Conservation (phyloP, 1,140 invertebrate species). For the Meloidogyne chitwoodi region DNA sequence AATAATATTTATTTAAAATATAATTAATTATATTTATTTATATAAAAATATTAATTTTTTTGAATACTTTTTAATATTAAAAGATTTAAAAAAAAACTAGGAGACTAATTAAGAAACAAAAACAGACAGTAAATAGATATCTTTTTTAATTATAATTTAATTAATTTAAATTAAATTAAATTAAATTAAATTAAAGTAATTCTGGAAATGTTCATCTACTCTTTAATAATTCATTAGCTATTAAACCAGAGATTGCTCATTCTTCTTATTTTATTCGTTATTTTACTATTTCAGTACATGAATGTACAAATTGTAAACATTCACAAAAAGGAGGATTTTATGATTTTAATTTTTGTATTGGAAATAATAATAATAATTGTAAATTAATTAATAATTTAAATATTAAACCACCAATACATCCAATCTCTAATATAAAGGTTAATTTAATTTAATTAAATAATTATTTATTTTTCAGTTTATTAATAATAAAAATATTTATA, state of each 20-base stretch:
- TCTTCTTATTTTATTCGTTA: slow-evolving; percentile 47
- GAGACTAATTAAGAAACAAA: too few species aligned
- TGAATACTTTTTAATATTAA: too few species aligned
- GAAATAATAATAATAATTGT: neutral
- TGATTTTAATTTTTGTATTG: slow-evolving; percentile 19
- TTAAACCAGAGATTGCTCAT: slow-evolving; percentile 32
- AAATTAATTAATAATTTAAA: neutral
- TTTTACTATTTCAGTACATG: slow-evolving; percentile 33
- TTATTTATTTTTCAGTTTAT: neutral
- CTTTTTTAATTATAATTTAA: too few species aligned
- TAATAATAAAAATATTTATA: neutral
- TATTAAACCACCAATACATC: neutral
- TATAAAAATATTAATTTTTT: too few species aligned
- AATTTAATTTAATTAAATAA: neutral
- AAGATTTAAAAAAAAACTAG: too few species aligned
- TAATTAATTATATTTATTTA: too few species aligned
- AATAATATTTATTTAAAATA: too few species aligned
- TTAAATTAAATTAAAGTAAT: too few species aligned
- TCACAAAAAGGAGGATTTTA: slow-evolving; percentile 13
- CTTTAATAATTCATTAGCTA: slow-evolving; percentile 41
- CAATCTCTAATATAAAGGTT: neutral
- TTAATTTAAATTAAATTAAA: too few species aligned
- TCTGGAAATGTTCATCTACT: slow-evolving; percentile 8
- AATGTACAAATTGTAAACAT: slow-evolving; percentile 27
- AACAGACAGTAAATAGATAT: too few species aligned